Conservation (phyloP, 92 coral and sea anemone species). For the Phenganax subtilis region DNA sequence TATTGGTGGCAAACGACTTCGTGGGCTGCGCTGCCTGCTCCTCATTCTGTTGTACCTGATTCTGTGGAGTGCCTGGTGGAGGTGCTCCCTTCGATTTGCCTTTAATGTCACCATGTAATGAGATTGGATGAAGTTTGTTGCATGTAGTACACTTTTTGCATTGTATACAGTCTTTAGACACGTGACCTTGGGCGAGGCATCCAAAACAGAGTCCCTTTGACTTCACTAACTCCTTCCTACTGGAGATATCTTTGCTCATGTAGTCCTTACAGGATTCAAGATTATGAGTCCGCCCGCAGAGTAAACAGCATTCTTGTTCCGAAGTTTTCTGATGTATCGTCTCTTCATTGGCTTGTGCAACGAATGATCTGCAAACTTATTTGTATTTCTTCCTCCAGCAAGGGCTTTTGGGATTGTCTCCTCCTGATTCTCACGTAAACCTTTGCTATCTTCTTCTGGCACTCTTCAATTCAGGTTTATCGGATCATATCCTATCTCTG, state of each 20-base stretch:
- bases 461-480: slow-evolving; percentile 40
- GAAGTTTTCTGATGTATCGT: not conserved
- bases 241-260: slow-evolving; percentile 33
- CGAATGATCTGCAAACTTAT: slow-evolving; percentile 35
- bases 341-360: slow-evolving; percentile 9
- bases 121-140: slow-evolving; percentile 47
- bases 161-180: slow-evolving; percentile 47
- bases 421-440: slow-evolving; percentile 28
- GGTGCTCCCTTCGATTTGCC: not conserved
- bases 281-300: slow-evolving; percentile 40
- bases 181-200: slow-evolving; percentile 53
- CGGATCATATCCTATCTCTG: slow-evolving; percentile 57
- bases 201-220: slow-evolving; percentile 51
- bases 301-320: slow-evolving; percentile 19
- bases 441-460: slow-evolving; percentile 27
- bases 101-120: slow-evolving; percentile 55
- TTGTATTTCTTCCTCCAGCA: slow-evolving; percentile 12
- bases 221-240: slow-evolving; percentile 51
- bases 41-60: slow-evolving; percentile 40
- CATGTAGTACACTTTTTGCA: slow-evolving; percentile 44
- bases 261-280: slow-evolving; percentile 52
- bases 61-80: too few relatives aligned
- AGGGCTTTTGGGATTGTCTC: slow-evolving; percentile 11
- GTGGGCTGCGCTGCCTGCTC: slow-evolving; percentile 37
- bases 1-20: slow-evolving; percentile 10